A percentile compares a stretch with the other conserved stretches of the same genome.
Evolutionary conservation across 1,140 invertebrate species (phyloP).

Genomic region (Phortica variegata): DNA sequence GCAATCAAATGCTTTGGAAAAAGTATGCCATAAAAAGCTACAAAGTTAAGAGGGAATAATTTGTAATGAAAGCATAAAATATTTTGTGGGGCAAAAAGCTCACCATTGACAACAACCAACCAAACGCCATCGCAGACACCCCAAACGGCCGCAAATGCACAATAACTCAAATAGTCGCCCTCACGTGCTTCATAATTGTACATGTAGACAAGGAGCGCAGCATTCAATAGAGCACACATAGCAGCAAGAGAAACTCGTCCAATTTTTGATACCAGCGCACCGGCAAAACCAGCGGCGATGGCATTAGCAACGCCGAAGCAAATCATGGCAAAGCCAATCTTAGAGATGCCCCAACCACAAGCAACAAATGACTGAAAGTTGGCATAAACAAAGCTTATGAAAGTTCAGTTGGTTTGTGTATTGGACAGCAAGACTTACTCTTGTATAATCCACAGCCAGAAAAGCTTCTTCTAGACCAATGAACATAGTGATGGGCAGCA

Average conservation of each 20-base stretch:
- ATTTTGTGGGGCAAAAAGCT: conserved; percentile 43
- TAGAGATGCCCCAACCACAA: conserved; percentile 84
- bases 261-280: conserved; percentile 76
- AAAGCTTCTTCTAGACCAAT: conserved; percentile 93
- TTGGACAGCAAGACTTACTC: conserved; percentile 60
- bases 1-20: conserved; percentile 86
- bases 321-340: conserved; percentile 91
- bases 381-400: not conserved
- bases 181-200: conserved; percentile 75
- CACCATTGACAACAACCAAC: conserved; percentile 94
- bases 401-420: not conserved
- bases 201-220: conserved; percentile 67
- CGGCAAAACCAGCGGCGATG: conserved; percentile 75
- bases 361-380: conserved; percentile 80
- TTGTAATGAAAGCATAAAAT: not conserved
- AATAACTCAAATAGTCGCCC: conserved; percentile 73
- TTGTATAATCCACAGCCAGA: conserved; percentile 84
- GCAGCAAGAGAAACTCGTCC: conserved; percentile 69
- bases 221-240: conserved; percentile 75
- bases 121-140: conserved; percentile 89
- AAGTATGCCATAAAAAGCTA: conserved; percentile 85
- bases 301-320: conserved; percentile 85
- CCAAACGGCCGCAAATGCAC: conserved; percentile 83
- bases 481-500: conserved; percentile 90
- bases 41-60: conserved; percentile 27